Base-by-base conservation (phyloP, 2,797 vertebrate species). In the Myiothlypis chrysogaster region DNA sequence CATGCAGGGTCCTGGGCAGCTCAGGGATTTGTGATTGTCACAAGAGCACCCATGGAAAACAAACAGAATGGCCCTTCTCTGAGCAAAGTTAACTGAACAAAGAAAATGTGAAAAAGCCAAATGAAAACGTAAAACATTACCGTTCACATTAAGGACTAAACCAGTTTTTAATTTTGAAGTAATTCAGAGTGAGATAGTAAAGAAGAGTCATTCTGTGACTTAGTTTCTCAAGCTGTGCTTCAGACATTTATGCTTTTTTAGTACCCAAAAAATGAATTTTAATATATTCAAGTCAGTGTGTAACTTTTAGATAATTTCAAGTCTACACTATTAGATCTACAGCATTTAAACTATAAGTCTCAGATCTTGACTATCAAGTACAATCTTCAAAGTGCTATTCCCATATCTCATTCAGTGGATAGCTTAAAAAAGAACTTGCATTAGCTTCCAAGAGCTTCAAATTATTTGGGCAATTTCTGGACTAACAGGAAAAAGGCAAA, bases 341-440 rank as follows among this genome's bases (percentile, higher is more conserved):
- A n/a, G 34, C 30, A 63, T 63, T 91, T 92, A 83, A 89, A 28
- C 34, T 24, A 3, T 52, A 79, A 73, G 59, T 52, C 50, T 93
- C 46, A 83, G 50, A 90, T 87, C 72, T 28, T 75, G 28, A 89
- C 76, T 78, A 59, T 50, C 37, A 60, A 82, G 63, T 52, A 56
- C 39, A 87, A 77, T 89, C 71, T 91, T 83, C 84, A 73, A 95
- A 92, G 44, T 37, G 47, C 55, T 91, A 81, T 69, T 92, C 57
- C 16, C 47, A 32, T 86, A 75, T 47, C 69, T 93, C 55, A 66
- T 91, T 92, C 72, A 72, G 55, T 25, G 28, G 30, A 69, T 46
- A 69, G 41, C 30, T 83, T 80, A 65, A 94, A 87, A 89, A 93
- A 81, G 60, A 76, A 64, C 68, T 81, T 86, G 49, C 13, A 46